Evolutionary conservation across 1,140 invertebrate genomes (phyloP).

Genomic region (Uloborus diversus): DNA sequence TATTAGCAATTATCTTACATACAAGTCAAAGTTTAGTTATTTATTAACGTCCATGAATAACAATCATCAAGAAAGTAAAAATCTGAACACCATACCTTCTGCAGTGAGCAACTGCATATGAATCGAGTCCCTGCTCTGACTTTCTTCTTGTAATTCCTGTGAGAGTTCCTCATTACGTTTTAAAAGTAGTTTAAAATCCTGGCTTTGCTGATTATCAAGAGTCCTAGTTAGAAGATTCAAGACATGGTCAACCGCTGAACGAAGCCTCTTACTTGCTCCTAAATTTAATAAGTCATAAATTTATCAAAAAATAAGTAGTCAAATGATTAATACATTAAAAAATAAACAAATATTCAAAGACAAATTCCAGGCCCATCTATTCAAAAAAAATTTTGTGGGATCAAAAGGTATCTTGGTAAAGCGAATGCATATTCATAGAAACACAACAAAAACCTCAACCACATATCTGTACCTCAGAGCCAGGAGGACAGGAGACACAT

Average conservation of each 20-base stretch:
- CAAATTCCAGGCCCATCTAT: not conserved
- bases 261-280: conserved; percentile 55
- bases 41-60: too few relatives aligned
- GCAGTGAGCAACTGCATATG: conserved; percentile 31
- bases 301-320: not conserved
- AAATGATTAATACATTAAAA: not conserved
- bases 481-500: too few relatives aligned
- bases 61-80: too few relatives aligned
- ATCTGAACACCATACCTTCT: too few relatives aligned
- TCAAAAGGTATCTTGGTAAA: too few relatives aligned
- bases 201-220: conserved; percentile 27
- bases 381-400: too few relatives aligned
- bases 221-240: conserved; percentile 53
- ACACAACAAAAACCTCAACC: too few relatives aligned
- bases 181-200: conserved; percentile 51
- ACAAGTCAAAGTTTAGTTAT: too few relatives aligned
- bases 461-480: too few relatives aligned
- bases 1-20: too few relatives aligned
- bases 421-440: too few relatives aligned
- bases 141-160: conserved; percentile 54
- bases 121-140: conserved; percentile 15
- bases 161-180: conserved; percentile 55
- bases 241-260: conserved; percentile 55
- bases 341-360: not conserved
- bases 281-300: not conserved